These are phyloP conservation scores for Porites rus DNA, from an alignment of 92 coral and sea anemone species.

Conservation along the genomic window DNA sequence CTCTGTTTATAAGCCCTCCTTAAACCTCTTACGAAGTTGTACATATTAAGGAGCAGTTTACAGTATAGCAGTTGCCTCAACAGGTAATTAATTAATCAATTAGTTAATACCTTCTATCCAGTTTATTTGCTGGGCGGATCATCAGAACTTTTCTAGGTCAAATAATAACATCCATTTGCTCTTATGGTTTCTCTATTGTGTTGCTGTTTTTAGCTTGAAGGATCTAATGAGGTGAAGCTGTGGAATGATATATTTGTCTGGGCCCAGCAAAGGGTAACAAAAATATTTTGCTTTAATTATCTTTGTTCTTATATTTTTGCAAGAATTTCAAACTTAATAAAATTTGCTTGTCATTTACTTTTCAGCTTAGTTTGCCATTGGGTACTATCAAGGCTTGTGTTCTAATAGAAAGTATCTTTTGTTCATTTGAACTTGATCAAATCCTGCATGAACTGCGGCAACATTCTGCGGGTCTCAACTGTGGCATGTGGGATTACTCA, in stretches of 20 bases:
- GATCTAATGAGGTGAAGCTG: slow-evolving; percentile 76
- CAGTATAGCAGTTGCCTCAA: no score
- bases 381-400: slow-evolving; percentile 88
- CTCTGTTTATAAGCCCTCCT: no score
- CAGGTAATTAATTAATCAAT: no score
- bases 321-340: not conserved
- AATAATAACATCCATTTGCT: no score
- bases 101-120: no score
- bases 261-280: slow-evolving; percentile 70
- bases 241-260: slow-evolving; percentile 83
- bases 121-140: no score
- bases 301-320: not conserved
- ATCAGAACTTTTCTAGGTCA: no score
- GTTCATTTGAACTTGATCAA: slow-evolving; percentile 86
- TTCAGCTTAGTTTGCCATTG: slow-evolving; percentile 78
- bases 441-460: slow-evolving; percentile 76
- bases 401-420: slow-evolving; percentile 74
- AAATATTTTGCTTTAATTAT: not conserved
- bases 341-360: not conserved
- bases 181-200: not conserved
- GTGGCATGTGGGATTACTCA: slow-evolving; percentile 95
- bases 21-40: no score
- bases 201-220: slow-evolving; percentile 66
- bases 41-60: no score
- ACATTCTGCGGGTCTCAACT: slow-evolving; percentile 86